Base-by-base conservation (phyloP, 1,140 invertebrate genomes). In the Onthophagus taurus region DNA sequence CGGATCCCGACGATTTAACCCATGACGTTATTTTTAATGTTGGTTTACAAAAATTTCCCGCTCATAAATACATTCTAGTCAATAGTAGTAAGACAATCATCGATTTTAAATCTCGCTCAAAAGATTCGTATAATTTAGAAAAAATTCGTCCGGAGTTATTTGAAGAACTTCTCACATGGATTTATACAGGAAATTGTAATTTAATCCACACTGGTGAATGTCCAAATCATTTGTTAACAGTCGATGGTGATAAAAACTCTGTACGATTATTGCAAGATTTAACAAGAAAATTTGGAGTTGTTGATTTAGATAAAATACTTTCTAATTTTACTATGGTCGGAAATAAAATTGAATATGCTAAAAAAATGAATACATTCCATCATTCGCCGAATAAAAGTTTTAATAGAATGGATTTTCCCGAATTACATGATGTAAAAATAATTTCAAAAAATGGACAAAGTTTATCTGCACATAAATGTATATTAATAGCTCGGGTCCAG, bases 21-120 rank as follows among this genome's bases (percentile, higher is more conserved):
- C 78, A 81, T 62, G 83, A 87, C 65, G 69, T 83, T 30, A 60
- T 78, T 38, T 72, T 85, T 72, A 72, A 71, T 59, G 68, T 80
- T 34, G 71, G 71, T 13, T 58, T 61, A 45, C 58, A 63, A 51
- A 44, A 57, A 2, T 80, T 72, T 59, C 66, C 73, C 16, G 76
- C 75, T 2, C 85, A 89, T 63, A 72, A 74, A 42, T 85, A 76
- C 55, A 78, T 90, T 48, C 54, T 89, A 30, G 76, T 80, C 2
- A 69, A 70, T 2, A 68, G 72, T 42, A 80, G 78, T 53, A 60
- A 70, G 29, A 71, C 68, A 51, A 74, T 80, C 49, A 12, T 62
- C 37, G 58, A 54, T 14, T 31, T 19, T 26, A 45, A 56, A 43
- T 42, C 48, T 39, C 29, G 46, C 7, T 47, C 50, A n/a, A 38